Base-by-base conservation (phyloP, 2,888 invertebrate species). In the Stramonita haemastoma region DNA sequence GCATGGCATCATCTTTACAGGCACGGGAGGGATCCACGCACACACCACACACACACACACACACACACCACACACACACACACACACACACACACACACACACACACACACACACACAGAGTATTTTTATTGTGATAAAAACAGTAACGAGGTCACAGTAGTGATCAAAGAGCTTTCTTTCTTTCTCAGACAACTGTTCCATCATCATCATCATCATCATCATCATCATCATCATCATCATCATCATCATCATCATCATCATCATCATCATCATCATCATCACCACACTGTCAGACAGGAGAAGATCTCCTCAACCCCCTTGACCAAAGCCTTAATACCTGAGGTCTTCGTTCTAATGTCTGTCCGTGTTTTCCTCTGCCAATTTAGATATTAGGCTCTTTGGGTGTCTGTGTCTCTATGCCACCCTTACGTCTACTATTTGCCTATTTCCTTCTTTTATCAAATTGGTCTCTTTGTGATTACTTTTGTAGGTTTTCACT, bases 221-320 rank as follows among this genome's bases (percentile, higher is more conserved):
- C 70, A 70, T 70, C 70, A 70, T 70, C 70, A 22, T 19, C 22
- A 70, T 70, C 70, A 70, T 70, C 70, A 70, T 79, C 79, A 79
- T 79, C 79, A 79, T 79, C 79, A 79, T 32, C 79, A 79, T 32
- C 79, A n/a, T n/a, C n/a, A n/a, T n/a, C n/a, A n/a, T n/a, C 81
- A 17, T n/a, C 36, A 6, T 81, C 0, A 19, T 32, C 29, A 34
- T 29, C 81, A 17, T n/a, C 36, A 6, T 81, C 0, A 19, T 32
- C 29, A 34, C 8, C 46, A 46, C 46, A 46, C 46, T 46, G 46
- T 2, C 46, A 46, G 46, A 46, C 46, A 46, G 46, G 46, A 46
- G 46, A 8, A 46, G 46, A 46, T 46, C 46, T 46, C 46, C 46
- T 46, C 46, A 46, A 46, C 46, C 46, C 46, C 46, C 46, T 46